Evolutionary conservation across 1,140 invertebrate species (phyloP), one percentile per base, ranked within the genome.

Genomic region (Dinothrombium tinctorium): DNA sequence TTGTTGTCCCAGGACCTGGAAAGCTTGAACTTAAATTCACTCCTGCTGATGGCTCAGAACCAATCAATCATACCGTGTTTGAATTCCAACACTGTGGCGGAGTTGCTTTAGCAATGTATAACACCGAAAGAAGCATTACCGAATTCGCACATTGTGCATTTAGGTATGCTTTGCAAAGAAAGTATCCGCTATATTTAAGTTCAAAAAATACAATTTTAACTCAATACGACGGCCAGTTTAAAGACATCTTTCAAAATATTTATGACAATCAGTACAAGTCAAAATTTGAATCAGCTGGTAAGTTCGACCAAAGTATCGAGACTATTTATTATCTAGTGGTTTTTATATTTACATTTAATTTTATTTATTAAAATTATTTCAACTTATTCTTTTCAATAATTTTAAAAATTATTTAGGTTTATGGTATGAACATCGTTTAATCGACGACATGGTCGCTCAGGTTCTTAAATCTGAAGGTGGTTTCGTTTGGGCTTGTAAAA

Each of bases 361-460:
- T n/a, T n/a, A n/a, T n/a, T n/a, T n/a, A n/a, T n/a, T n/a, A n/a
- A n/a, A n/a, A n/a, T n/a, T n/a, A n/a, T n/a, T n/a, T n/a, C n/a
- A n/a, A n/a, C n/a, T n/a, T n/a, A n/a, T n/a, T n/a, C n/a, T n/a
- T n/a, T n/a, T n/a, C n/a, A n/a, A n/a, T n/a, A n/a, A n/a, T n/a
- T n/a, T n/a, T n/a, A n/a, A n/a, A n/a, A n/a, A 33, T 11, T n/a
- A 72, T 2, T 67, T 71, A 29, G 72, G 72, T 9, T 74, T 95
- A 43, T 94, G 84, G 83, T 96, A 96, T 56, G 89, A 95, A 48
- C 90, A 98, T 60, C 70, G 92, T 38, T 62, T 96, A 19, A 98
- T 98, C 57, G 92, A 98, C 59, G 90, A 98, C 53, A 96, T 96
- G 90, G 89, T 98, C 3, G 92, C 92, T n/a, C 90, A 94, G 56